phyloP scores from a whole-genome alignment of 1,140 invertebrate species.

The Ylistrum balloti region DNA sequence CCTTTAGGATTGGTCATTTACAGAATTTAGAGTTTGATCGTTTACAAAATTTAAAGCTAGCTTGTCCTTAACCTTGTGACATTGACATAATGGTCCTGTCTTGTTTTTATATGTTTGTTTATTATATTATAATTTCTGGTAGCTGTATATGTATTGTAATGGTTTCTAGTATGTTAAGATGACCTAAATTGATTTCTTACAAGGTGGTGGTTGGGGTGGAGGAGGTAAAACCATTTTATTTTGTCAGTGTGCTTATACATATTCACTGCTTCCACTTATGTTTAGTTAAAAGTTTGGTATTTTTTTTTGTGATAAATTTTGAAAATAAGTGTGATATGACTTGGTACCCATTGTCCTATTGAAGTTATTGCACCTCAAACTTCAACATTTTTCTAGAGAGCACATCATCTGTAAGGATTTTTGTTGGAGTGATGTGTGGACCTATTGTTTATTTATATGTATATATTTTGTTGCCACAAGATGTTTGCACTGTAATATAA shows the following conservation, averaged over 20 bases:
- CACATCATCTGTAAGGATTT: conserved; percentile 5
- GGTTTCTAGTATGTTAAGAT: neutral
- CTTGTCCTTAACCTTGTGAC: too few species aligned
- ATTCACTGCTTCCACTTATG: neutral
- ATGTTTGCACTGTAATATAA: neutral
- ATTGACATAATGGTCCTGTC: too few species aligned
- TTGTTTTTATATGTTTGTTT: neutral
- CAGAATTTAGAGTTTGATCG: too few species aligned
- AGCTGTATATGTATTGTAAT: neutral
- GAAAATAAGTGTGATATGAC: neutral
- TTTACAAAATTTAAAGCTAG: too few species aligned
- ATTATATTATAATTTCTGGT: neutral
- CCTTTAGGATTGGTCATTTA: too few species aligned
- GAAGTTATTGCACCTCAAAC: conserved; percentile 4
- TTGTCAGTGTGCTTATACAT: neutral
- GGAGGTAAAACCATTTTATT: neutral
- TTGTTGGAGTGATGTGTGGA: neutral
- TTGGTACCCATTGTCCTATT: neutral
- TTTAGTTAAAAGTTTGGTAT: neutral
- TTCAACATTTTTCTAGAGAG: neutral
- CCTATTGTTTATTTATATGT: neutral
- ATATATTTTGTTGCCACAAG: neutral
- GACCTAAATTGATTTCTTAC: conserved; percentile 8
- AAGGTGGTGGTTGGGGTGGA: conserved; percentile 36
- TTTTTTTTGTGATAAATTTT: neutral